Conservation (phyloP, 1,140 invertebrate species). For the Drosophila santomea region DNA sequence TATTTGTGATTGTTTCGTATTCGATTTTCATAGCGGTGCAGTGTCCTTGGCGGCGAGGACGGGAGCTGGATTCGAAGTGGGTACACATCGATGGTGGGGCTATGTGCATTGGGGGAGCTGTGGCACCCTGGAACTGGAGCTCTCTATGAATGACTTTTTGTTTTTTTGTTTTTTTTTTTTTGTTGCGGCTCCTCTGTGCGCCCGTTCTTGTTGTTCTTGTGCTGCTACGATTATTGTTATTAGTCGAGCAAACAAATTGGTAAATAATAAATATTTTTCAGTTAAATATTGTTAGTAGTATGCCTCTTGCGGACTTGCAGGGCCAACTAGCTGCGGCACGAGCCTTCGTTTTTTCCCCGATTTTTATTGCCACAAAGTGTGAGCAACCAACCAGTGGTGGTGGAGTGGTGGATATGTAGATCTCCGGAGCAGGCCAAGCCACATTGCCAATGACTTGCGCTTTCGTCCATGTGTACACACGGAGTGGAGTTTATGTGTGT, state of each 20-base stretch:
- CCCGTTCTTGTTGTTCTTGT: slow-evolving; percentile 27
- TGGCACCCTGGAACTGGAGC: background rate
- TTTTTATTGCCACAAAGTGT: slow-evolving; percentile 26
- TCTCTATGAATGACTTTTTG: slow-evolving; percentile 70
- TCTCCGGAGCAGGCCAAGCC: slow-evolving; percentile 66
- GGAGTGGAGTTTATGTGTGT: slow-evolving; percentile 39
- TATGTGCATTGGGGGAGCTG: slow-evolving; percentile 41
- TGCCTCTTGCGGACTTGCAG: slow-evolving; percentile 72
- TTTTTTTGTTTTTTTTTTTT: slow-evolving; percentile 43
- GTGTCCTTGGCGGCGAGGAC: slow-evolving; percentile 63
- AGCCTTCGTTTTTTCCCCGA: slow-evolving; percentile 53
- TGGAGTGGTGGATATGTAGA: slow-evolving; percentile 61
- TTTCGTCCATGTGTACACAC: slow-evolving; percentile 70
- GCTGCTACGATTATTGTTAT: slow-evolving; percentile 84
- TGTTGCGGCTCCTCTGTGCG: slow-evolving; percentile 11
- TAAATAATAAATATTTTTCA: slow-evolving; percentile 85
- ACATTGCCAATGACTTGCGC: slow-evolving; percentile 81
- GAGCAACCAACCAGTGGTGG: background rate
- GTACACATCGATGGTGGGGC: slow-evolving; percentile 23
- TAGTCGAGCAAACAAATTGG: slow-evolving; percentile 84
- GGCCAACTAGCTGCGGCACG: slow-evolving; percentile 53
- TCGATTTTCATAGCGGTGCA: slow-evolving; percentile 77
- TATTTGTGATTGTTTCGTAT: slow-evolving; percentile 80
- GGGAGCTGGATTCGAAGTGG: slow-evolving; percentile 17
- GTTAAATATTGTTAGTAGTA: slow-evolving; percentile 84